Conservation (phyloP, 2,113 vertebrate genomes). For the Microtus oregoni region DNA sequence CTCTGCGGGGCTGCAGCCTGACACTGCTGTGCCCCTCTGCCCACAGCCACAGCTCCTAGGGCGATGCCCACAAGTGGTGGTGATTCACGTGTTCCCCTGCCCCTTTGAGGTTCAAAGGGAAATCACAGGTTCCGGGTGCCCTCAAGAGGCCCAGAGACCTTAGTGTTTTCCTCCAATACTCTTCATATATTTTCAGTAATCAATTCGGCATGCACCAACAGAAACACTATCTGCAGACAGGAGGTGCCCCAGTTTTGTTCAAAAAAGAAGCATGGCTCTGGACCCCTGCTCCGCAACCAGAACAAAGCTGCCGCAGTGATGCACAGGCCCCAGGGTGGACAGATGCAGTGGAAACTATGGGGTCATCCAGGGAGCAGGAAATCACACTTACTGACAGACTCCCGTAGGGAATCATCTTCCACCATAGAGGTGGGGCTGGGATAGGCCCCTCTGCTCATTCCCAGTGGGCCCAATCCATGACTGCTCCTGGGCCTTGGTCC, state of each 20-base stretch:
- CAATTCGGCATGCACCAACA: neutral
- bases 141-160: neutral
- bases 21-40: neutral
- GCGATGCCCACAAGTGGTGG: neutral
- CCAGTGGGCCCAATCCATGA: neutral
- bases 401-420: neutral
- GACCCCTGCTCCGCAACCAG: neutral
- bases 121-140: neutral
- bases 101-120: neutral
- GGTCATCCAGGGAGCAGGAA: accelerated
- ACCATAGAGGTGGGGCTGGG: neutral
- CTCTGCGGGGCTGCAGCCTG: neutral
- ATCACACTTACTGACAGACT: neutral
- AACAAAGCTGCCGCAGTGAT: neutral
- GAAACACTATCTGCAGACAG: neutral
- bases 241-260: neutral
- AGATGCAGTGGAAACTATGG: accelerated
- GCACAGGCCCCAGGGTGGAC: neutral
- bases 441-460: neutral
- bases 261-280: neutral
- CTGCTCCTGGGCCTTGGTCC: neutral
- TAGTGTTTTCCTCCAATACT: neutral
- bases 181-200: neutral
- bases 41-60: neutral
- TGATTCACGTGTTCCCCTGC: neutral